These are phyloP conservation scores for Chaetops frenatus DNA, from an alignment of 2,113 vertebrate genomes.

Conservation along the genomic window DNA sequence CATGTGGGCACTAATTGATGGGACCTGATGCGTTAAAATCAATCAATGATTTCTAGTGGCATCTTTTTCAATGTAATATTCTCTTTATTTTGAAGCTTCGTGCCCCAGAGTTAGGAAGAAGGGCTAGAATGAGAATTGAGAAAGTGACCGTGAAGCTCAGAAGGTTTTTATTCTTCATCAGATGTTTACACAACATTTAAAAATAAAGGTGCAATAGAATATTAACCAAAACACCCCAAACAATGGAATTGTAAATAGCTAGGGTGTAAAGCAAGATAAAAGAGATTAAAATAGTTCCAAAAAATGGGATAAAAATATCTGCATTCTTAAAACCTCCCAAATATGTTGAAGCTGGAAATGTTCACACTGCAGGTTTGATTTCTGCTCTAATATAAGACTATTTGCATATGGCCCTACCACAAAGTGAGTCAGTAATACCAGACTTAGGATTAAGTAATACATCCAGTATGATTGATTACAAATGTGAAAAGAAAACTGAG, in stretches of 20 bases:
- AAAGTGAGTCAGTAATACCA: background rate
- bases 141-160: background rate
- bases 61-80: background rate
- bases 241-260: background rate
- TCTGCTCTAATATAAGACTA: background rate
- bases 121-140: background rate
- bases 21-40: background rate
- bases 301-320: background rate
- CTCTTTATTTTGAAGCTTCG: background rate
- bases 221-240: background rate
- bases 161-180: background rate
- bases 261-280: background rate
- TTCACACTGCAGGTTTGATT: background rate
- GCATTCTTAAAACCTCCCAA: background rate
- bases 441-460: background rate
- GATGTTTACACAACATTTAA: conserved; percentile 13
- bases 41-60: background rate
- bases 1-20: background rate
- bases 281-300: background rate
- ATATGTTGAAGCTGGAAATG: background rate
- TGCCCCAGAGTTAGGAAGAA: background rate
- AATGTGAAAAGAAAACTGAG: background rate
- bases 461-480: conserved; percentile 10
- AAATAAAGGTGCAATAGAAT: background rate
- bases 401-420: background rate